phyloP scores from a whole-genome alignment of 2,113 vertebrate genomes.

The Erinaceus europaeus region DNA sequence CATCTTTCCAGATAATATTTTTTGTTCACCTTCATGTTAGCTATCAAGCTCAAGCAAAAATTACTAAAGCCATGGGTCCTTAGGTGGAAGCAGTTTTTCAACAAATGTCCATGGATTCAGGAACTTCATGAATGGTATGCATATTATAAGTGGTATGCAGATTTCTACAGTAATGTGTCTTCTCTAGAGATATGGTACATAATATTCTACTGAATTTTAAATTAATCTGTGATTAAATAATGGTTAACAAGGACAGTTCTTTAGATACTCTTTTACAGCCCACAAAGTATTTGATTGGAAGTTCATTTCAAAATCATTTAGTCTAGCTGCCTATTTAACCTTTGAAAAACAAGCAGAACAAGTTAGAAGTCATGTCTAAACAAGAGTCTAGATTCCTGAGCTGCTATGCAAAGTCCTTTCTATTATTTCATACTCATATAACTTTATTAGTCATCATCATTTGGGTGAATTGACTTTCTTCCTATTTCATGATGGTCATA shows the following conservation, averaged over 20 bases:
- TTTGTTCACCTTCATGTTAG: too few relatives aligned
- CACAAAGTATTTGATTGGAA: slow-evolving; percentile 34
- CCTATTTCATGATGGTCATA: background rate
- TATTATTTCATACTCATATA: background rate
- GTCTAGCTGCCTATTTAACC: slow-evolving; percentile 32
- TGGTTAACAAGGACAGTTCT: slow-evolving; percentile 24
- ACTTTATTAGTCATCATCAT: background rate
- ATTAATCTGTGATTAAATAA: slow-evolving; percentile 21
- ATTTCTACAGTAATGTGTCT: background rate
- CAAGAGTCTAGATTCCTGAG: background rate
- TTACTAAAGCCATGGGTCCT: too few relatives aligned
- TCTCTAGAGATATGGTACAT: slow-evolving; percentile 33
- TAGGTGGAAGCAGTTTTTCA: too few relatives aligned
- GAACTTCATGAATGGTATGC: slow-evolving; percentile 13
- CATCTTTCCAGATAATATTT: too few relatives aligned
- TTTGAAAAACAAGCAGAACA: background rate
- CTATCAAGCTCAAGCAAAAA: too few relatives aligned
- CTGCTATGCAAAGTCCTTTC: background rate
- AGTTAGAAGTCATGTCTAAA: slow-evolving; percentile 12
- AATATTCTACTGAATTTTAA: slow-evolving; percentile 48
- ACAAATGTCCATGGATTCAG: background rate
- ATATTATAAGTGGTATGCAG: slow-evolving; percentile 17
- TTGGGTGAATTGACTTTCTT: slow-evolving; percentile 21
- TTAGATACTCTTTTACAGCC: slow-evolving; percentile 23
- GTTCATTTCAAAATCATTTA: slow-evolving; percentile 20